These are phyloP conservation scores for Protomyctophum bolini DNA, from an alignment of 2,113 vertebrate genomes.

Conservation along the genomic window DNA sequence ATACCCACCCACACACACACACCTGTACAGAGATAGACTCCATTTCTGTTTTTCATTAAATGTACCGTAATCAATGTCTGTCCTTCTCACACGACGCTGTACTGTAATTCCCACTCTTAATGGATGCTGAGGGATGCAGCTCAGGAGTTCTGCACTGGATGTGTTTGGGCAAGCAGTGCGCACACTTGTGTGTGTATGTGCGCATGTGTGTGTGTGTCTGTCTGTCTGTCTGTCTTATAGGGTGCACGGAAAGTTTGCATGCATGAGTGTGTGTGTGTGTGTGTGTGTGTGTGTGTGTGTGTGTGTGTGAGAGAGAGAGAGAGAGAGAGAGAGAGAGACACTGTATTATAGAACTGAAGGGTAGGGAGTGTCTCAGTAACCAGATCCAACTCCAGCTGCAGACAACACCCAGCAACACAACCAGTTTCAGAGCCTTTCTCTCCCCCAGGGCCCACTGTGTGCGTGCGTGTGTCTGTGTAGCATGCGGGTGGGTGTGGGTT, in stretches of 20 bases:
- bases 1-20: neutral
- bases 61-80: neutral
- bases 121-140: constrained; percentile 11
- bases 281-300: neutral
- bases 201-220: neutral
- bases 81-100: neutral
- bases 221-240: constrained; percentile 17
- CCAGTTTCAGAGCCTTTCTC: constrained; percentile 55
- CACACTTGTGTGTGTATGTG: neutral
- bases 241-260: neutral
- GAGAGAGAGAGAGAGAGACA: neutral
- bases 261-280: constrained; percentile 1
- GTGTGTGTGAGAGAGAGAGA: neutral
- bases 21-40: neutral
- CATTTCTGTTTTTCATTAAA: no score
- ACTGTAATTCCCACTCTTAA: constrained; percentile 10
- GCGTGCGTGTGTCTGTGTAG: constrained; percentile 23
- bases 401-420: constrained; percentile 66
- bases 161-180: neutral
- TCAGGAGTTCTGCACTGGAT: constrained; percentile 11
- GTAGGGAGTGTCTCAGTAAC: constrained; percentile 69
- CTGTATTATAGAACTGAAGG: constrained; percentile 34
- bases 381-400: constrained; percentile 67
- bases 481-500: constrained; percentile 13
- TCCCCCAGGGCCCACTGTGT: constrained; percentile 49